phyloP scores from a whole-genome alignment of 2,888 invertebrate genomes.

The Drosophila peninsularis region DNA sequence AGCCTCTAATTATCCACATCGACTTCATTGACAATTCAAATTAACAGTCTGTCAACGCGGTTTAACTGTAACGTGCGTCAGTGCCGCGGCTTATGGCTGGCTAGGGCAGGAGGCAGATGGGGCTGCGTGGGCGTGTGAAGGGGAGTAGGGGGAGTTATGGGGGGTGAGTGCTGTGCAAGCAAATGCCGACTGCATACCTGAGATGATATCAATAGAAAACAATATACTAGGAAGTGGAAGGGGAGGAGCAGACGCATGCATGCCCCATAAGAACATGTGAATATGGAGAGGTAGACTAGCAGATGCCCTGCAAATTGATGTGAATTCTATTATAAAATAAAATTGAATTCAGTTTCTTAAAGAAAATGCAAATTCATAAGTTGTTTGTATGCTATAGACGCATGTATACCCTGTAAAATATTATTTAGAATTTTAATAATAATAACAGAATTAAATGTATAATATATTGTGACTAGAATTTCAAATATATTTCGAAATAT shows the following conservation, averaged over 20 bases:
- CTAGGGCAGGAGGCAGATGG: not conserved
- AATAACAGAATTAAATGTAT: too few relatives aligned
- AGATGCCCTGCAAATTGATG: not conserved
- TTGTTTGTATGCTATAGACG: not conserved
- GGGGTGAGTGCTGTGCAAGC: slow-evolving; percentile 5
- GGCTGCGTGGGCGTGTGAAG: not conserved
- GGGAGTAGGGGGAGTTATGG: not conserved
- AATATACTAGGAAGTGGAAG: not conserved
- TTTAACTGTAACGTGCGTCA: slow-evolving; percentile 71
- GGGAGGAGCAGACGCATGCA: not conserved
- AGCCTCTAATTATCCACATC: slow-evolving; percentile 39
- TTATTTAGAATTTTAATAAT: too few relatives aligned
- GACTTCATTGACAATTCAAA: slow-evolving; percentile 64
- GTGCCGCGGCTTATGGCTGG: slow-evolving; percentile 25
- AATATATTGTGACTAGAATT: too few relatives aligned
- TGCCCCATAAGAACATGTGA: not conserved
- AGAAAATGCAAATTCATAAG: not conserved
- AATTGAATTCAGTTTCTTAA: not conserved
- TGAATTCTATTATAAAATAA: too few relatives aligned
- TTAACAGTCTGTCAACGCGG: slow-evolving; percentile 54
- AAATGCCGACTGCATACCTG: slow-evolving; percentile 32
- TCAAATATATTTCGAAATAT: not conserved
- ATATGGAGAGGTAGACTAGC: not conserved
- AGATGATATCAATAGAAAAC: slow-evolving; percentile 1
- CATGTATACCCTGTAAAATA: too few relatives aligned